A percentile compares a stretch with the other conserved stretches of the same genome.
Evolutionary conservation across 2,888 invertebrate species (phyloP).

Genomic region (Megalurothrips usitatus): DNA sequence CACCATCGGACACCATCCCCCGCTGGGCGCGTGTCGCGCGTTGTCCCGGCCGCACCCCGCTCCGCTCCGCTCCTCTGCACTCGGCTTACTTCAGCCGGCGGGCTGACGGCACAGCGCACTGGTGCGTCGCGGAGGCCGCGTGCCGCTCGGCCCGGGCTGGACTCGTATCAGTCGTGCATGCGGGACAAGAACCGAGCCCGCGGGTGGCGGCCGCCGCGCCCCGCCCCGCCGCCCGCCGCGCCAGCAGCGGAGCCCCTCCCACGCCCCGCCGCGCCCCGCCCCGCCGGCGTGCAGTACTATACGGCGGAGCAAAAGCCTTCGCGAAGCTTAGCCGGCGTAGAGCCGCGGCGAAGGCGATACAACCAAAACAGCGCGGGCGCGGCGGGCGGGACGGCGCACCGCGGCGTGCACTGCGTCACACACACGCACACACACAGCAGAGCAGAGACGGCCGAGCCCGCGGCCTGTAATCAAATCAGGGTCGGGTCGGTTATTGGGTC

Average conservation of each 20-base stretch:
- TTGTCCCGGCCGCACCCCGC: neutral
- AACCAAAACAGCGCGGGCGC: too few relatives aligned
- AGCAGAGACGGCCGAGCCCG: too few relatives aligned
- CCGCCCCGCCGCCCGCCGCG: neutral
- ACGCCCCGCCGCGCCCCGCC: neutral
- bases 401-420: too few relatives aligned
- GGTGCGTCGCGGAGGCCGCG: slow-evolving; percentile 3
- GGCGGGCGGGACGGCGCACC: too few relatives aligned
- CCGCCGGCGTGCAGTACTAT: neutral
- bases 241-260: neutral
- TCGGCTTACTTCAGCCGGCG: slow-evolving; percentile 5
- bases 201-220: neutral
- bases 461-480: too few relatives aligned
- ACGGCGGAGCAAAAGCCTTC: too few relatives aligned
- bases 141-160: slow-evolving; percentile 8
- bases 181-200: neutral
- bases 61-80: neutral
- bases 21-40: too few relatives aligned
- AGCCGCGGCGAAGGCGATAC: too few relatives aligned
- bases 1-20: too few relatives aligned
- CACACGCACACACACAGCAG: too few relatives aligned
- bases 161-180: slow-evolving; percentile 25
- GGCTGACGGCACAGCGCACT: slow-evolving; percentile 33
- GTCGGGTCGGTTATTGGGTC: too few relatives aligned
- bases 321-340: too few relatives aligned